Conservation (phyloP, 2,113 vertebrate genomes). For the Myiozetetes cayanensis region DNA sequence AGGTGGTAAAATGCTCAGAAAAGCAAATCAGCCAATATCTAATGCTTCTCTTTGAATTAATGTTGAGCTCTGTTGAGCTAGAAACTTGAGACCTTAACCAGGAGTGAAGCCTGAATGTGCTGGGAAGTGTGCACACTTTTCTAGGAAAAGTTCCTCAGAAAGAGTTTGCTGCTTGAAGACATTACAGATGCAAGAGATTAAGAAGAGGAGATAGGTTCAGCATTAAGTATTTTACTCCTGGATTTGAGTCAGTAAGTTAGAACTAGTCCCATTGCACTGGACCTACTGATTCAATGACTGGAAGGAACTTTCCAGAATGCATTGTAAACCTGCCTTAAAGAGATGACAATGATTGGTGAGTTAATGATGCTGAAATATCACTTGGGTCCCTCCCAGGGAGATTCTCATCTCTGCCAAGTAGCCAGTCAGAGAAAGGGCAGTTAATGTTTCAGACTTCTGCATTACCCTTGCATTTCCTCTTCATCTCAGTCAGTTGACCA, state of each 20-base stretch:
- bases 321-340: not conserved
- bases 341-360: not conserved
- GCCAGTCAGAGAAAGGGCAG: not conserved
- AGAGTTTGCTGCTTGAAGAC: not conserved
- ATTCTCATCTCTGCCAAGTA: not conserved
- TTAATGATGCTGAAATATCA: not conserved
- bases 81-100: not conserved
- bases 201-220: not conserved
- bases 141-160: not conserved
- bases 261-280: not conserved
- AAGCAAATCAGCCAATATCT: not conserved
- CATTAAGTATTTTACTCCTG: not conserved
- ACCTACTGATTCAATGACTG: not conserved
- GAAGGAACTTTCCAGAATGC: not conserved
- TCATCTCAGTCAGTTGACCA: not conserved
- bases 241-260: not conserved
- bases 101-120: not conserved
- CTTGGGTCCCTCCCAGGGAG: not conserved
- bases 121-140: rapidly evolving
- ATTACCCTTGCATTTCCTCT: not conserved
- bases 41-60: not conserved
- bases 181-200: not conserved
- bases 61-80: not conserved
- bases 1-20: not conserved
- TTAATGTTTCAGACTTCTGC: not conserved